phyloP scores from a whole-genome alignment of 1,140 invertebrate genomes.

The Armadillidium nasatum region DNA sequence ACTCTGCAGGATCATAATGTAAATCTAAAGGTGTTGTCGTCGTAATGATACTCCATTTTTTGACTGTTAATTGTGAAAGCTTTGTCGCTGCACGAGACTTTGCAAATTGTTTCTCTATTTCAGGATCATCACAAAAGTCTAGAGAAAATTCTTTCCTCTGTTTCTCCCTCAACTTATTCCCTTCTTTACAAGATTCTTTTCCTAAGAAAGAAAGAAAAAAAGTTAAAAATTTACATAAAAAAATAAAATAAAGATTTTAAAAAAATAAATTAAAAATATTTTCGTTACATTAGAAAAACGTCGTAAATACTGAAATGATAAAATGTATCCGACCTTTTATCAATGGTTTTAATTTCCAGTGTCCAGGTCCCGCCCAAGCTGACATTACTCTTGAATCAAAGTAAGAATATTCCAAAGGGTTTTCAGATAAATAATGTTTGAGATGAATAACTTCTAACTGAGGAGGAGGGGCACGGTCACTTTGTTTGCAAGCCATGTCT shows the following conservation, averaged over 20 bases:
- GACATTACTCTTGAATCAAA: constrained; percentile 56
- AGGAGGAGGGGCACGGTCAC: constrained; percentile 4
- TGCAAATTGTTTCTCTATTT: constrained; percentile 48
- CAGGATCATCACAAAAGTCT: constrained; percentile 46
- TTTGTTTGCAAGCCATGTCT: constrained; percentile 25
- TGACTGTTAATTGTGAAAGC: constrained; percentile 50
- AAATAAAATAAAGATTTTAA: no score
- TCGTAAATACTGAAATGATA: no score
- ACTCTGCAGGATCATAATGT: constrained; percentile 50
- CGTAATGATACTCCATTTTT: constrained; percentile 50
- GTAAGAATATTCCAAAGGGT: constrained; percentile 66
- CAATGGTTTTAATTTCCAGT: constrained; percentile 64
- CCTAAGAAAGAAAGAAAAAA: no score
- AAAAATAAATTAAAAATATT: no score
- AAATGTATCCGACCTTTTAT: constrained; percentile 45
- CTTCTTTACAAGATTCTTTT: constrained; percentile 18
- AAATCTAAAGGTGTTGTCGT: constrained; percentile 53
- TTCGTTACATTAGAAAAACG: no score
- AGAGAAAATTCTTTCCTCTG: constrained; percentile 46
- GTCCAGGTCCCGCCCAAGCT: constrained; percentile 69
- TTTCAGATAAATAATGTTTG: constrained; percentile 46
- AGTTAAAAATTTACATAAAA: no score
- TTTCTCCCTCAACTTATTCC: constrained; percentile 46
- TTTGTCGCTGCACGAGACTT: constrained; percentile 47
- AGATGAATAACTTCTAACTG: constrained; percentile 43